Evolutionary conservation across 2,888 invertebrate species (phyloP), one percentile per base, ranked within the genome.

Genomic region (Mesorhabditis spiculigera): DNA sequence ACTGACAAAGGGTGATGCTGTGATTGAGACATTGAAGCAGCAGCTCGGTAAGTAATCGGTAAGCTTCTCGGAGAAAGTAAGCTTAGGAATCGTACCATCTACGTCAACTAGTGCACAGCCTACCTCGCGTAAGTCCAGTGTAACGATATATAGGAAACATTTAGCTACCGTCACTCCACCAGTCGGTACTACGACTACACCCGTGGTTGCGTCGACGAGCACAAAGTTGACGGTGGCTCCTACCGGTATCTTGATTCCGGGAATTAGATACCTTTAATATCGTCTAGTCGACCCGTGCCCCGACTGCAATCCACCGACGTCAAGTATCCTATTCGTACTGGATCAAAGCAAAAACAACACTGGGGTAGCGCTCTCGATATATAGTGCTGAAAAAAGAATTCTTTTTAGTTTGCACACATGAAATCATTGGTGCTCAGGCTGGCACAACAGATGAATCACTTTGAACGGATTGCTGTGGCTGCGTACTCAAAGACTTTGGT

Each of bases 271-370:
- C 8, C 58, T n/a, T n/a, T 13, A 50, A 50, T n/a, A 13, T 50
- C 2, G 10, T 50, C n/a, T 50, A 50, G 58, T 50, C 58, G n/a
- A 50, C 58, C 8, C 8, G 8, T 50, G 58, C 58, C 58, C 58
- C 58, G 58, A 50, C n/a, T 50, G 58, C n/a, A 50, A 50, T 50
- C 58, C 58, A 50, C 58, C 58, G 58, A 13, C 58, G n/a, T 10
- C 58, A 50, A 50, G 58, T 50, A 50, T 50, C n/a, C 58, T 50
- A 10, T 50, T 50, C 58, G 10, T 50, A 13, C 10, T 50, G 1
- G 58, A 50, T 28, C 28, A 28, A 28, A 28, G 28, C 28, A 28
- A 28, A 28, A 28, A 28, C 28, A 28, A 28, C 28, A 28, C 28
- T 28, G 28, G 28, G 28, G 28, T 28, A 28, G 28, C 28, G 28